Evolutionary conservation across 2,888 invertebrate genomes (phyloP).

Genomic region (Synergus laeviventris): DNA sequence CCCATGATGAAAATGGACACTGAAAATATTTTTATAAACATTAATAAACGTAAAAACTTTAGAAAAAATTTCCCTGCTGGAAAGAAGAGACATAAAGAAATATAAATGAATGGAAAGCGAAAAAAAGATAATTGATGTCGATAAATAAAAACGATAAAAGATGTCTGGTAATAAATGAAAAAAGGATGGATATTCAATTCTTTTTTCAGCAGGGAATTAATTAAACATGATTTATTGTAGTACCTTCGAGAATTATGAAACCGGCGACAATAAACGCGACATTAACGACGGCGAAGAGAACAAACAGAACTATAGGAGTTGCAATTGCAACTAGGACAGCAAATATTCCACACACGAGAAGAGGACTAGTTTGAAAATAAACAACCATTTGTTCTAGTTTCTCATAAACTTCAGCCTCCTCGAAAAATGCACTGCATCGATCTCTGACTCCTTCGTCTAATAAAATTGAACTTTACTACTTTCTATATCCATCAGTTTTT

Average conservation of each 20-base stretch:
- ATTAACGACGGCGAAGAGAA: conserved; percentile 7
- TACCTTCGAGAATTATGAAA: conserved; percentile 32
- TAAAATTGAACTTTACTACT: background rate
- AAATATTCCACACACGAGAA: background rate
- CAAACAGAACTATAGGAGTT: conserved; percentile 7
- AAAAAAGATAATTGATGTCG: background rate
- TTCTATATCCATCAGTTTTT: background rate
- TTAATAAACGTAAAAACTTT: background rate
- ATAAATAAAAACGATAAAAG: background rate
- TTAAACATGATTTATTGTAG: background rate
- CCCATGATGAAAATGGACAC: conserved; percentile 31
- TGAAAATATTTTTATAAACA: background rate
- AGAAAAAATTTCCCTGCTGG: too few relatives aligned
- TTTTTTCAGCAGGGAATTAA: background rate
- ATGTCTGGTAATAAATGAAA: background rate
- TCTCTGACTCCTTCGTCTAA: background rate
- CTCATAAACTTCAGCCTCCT: background rate
- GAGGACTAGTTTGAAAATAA: conserved; percentile 8
- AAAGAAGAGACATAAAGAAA: too few relatives aligned
- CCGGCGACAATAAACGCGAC: conserved; percentile 21
- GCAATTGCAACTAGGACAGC: conserved; percentile 7
- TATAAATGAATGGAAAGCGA: too few relatives aligned
- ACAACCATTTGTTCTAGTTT: background rate
- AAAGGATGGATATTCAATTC: background rate
- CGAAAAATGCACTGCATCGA: background rate